Evolutionary conservation across 2,888 invertebrate genomes (phyloP).

Genomic region (Lottia scabra): DNA sequence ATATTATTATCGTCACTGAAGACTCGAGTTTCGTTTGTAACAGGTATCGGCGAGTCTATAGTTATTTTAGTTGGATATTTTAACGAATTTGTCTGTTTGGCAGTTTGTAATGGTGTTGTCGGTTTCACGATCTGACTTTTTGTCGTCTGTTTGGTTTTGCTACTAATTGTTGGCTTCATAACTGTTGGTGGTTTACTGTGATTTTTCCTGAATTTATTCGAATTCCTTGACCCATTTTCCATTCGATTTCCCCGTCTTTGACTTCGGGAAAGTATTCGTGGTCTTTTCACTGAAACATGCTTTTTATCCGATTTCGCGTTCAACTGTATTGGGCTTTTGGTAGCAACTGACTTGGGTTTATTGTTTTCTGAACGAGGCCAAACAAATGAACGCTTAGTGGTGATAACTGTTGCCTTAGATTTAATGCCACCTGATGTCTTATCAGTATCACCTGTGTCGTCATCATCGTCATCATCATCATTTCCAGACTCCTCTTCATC

Average conservation of each 20-base stretch:
- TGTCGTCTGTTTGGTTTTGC: neutral
- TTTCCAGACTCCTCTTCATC: neutral
- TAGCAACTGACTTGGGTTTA: neutral
- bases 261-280: neutral
- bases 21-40: no score
- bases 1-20: no score
- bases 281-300: neutral
- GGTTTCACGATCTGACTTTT: neutral
- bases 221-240: neutral
- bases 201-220: neutral
- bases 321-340: no score
- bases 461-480: neutral
- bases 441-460: conserved; percentile 7
- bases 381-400: neutral
- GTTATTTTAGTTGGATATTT: neutral
- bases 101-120: neutral
- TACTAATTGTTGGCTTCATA: neutral
- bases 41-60: neutral
- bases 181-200: neutral
- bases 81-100: neutral
- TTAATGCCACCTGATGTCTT: conserved; percentile 8
- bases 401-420: neutral
- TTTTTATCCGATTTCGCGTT: no score
- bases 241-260: neutral
- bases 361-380: neutral